Conservation (phyloP, 2,113 vertebrate genomes). For the Scortum barcoo region DNA sequence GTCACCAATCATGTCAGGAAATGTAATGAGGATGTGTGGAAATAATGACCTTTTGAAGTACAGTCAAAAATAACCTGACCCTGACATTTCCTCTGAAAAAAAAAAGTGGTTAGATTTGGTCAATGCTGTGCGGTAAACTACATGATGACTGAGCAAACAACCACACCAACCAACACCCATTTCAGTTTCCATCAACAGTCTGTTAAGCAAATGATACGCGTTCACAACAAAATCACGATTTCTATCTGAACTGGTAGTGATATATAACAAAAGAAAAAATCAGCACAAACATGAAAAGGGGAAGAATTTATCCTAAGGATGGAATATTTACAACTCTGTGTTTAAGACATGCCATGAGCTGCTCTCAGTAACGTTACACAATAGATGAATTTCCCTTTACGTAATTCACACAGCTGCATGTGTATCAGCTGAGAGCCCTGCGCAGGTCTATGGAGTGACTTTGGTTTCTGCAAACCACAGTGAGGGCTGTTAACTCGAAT, state of each 20-base stretch:
- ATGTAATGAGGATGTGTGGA: too few relatives aligned
- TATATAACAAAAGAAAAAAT: too few relatives aligned
- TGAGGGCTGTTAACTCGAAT: neutral
- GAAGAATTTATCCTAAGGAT: neutral
- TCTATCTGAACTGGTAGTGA: neutral
- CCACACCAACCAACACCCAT: neutral
- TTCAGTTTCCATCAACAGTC: neutral
- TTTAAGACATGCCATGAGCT: neutral
- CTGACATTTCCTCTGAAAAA: too few relatives aligned
- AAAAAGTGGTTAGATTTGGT: too few relatives aligned
- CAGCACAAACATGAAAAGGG: neutral
- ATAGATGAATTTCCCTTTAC: neutral
- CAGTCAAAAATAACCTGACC: too few relatives aligned
- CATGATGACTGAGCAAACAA: neutral
- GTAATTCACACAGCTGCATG: neutral
- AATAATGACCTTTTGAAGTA: too few relatives aligned
- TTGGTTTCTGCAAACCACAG: neutral
- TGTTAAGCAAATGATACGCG: neutral
- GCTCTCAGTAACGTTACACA: neutral
- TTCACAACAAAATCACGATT: neutral
- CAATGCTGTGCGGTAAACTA: too few relatives aligned
- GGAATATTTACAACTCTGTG: neutral
- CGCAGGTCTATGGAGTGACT: neutral
- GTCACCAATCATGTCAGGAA: neutral
- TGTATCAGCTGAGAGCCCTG: constrained; percentile 16